Conservation (phyloP, 1,140 invertebrate genomes). For the Drosophila mojavensis region DNA sequence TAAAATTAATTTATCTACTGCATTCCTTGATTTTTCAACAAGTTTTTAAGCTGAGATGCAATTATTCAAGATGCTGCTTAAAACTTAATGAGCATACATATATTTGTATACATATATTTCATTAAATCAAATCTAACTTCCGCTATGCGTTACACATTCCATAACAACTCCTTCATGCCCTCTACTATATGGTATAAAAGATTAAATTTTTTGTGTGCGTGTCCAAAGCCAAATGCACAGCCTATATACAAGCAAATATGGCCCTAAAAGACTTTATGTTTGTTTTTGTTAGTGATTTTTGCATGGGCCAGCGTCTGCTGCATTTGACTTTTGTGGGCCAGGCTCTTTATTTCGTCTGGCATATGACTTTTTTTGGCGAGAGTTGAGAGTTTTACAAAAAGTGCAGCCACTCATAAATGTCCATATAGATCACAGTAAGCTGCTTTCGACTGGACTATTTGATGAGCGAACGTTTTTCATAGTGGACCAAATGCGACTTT, state of each 20-base stretch:
- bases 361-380: slow-evolving; percentile 29
- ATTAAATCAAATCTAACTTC: too few relatives aligned
- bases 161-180: not conserved
- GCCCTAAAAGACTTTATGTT: slow-evolving; percentile 3
- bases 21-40: too few relatives aligned
- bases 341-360: slow-evolving; percentile 19
- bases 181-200: not conserved
- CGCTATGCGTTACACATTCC: not conserved
- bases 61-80: too few relatives aligned
- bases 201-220: slow-evolving; percentile 22
- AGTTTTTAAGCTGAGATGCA: too few relatives aligned
- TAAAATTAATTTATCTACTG: too few relatives aligned
- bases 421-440: slow-evolving; percentile 47
- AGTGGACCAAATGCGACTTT: slow-evolving; percentile 51
- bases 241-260: slow-evolving; percentile 18
- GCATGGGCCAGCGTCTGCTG: slow-evolving; percentile 45
- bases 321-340: slow-evolving; percentile 59
- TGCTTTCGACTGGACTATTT: slow-evolving; percentile 9
- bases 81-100: too few relatives aligned
- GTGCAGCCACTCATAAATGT: slow-evolving; percentile 55
- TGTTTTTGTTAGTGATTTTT: slow-evolving; percentile 39
- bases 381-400: slow-evolving; percentile 21
- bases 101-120: too few relatives aligned
- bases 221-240: slow-evolving; percentile 31
- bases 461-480: slow-evolving; percentile 46